These are phyloP conservation scores for Octopus bimaculoides DNA, from an alignment of 1,140 invertebrate genomes.

Conservation along the genomic window DNA sequence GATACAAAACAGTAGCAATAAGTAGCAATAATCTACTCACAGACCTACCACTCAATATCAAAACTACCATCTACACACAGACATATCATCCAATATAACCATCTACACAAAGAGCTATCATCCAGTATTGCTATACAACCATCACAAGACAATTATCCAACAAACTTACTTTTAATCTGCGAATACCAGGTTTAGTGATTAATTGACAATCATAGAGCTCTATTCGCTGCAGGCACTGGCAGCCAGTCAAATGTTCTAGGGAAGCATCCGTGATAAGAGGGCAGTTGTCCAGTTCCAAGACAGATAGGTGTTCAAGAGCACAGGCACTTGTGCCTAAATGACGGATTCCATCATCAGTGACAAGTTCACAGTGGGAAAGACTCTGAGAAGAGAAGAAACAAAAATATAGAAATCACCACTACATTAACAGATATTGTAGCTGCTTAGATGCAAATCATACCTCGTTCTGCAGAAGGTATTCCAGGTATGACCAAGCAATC, in stretches of 20 bases:
- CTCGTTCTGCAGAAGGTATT: too few species aligned
- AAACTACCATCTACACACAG: too few species aligned
- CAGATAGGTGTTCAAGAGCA: slow-evolving; percentile 67
- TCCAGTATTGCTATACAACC: not conserved
- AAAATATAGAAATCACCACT: not conserved
- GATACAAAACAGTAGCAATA: too few species aligned
- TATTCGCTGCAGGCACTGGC: slow-evolving; percentile 92
- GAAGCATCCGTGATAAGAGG: slow-evolving; percentile 98
- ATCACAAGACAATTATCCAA: too few species aligned
- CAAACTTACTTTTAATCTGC: slow-evolving; percentile 79
- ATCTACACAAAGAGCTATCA: not conserved
- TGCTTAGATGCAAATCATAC: too few species aligned
- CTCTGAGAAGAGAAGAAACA: slow-evolving; percentile 67
- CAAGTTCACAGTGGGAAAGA: slow-evolving; percentile 96
- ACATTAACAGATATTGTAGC: too few species aligned
- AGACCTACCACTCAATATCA: too few species aligned
- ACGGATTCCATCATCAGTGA: slow-evolving; percentile 96
- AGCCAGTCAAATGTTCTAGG: slow-evolving; percentile 89
- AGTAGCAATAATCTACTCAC: too few species aligned
- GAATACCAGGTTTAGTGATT: slow-evolving; percentile 93
- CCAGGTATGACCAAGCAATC: too few species aligned
- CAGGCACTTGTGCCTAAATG: slow-evolving; percentile 89
- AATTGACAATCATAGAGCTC: slow-evolving; percentile 99
- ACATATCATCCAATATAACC: too few species aligned
- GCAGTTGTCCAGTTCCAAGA: slow-evolving; percentile 98